A percentile compares a stretch with the other conserved stretches of the same genome.
Evolutionary conservation across 1,140 invertebrate species (phyloP).

Genomic region (Caenorhabditis briggsae): DNA sequence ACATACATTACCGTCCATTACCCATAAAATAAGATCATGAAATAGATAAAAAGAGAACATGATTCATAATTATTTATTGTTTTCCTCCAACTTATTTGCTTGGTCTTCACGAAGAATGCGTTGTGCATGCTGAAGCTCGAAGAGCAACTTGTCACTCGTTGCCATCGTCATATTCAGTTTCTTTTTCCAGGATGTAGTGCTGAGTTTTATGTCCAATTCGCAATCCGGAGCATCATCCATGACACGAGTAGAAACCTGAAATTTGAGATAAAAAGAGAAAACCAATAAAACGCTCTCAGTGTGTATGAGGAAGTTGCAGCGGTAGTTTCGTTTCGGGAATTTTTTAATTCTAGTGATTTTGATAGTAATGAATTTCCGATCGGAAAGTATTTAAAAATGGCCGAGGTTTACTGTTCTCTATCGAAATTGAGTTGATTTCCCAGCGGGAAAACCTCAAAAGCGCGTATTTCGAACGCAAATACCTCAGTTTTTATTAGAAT

Average conservation of each 20-base stretch:
- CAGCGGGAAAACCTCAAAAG: too few relatives aligned
- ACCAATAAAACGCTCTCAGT: too few relatives aligned
- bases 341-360: too few relatives aligned
- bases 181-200: not conserved
- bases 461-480: too few relatives aligned
- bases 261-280: too few relatives aligned
- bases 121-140: not conserved
- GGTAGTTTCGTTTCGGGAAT: too few relatives aligned
- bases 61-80: not conserved
- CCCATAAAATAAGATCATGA: not conserved
- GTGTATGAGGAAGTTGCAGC: too few relatives aligned
- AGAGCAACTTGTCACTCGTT: not conserved
- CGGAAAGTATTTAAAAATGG: too few relatives aligned
- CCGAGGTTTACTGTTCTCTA: too few relatives aligned
- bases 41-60: not conserved
- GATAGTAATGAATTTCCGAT: too few relatives aligned
- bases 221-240: not conserved
- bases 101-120: not conserved
- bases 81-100: not conserved
- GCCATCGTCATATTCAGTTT: not conserved
- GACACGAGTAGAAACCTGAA: conserved; percentile 14
- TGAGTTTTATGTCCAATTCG: not conserved
- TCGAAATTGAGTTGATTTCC: too few relatives aligned
- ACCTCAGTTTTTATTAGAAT: too few relatives aligned
- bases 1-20: not conserved